Evolutionary conservation across 2,888 invertebrate genomes (phyloP).

Genomic region (Exephanes ischioxanthus): DNA sequence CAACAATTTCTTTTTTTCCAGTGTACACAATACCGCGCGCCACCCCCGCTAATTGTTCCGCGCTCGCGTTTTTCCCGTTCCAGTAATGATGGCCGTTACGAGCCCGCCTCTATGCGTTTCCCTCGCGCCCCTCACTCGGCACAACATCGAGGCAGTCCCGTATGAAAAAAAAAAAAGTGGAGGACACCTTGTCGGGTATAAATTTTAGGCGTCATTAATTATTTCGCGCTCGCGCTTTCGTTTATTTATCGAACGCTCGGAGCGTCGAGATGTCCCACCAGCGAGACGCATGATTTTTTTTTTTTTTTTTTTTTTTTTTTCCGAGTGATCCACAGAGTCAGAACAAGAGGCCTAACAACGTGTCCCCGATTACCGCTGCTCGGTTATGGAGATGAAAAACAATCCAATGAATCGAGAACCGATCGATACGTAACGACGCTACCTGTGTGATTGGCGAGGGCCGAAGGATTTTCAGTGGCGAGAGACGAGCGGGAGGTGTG

Average conservation of each 20-base stretch:
- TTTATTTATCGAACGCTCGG: slow-evolving; percentile 54
- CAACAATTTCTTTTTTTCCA: too few relatives aligned
- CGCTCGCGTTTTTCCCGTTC: neutral
- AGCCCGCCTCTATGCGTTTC: neutral
- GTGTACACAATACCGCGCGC: neutral
- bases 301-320: slow-evolving; percentile 9
- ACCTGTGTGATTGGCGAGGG: neutral
- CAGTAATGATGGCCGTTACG: slow-evolving; percentile 20
- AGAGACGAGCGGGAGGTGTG: neutral
- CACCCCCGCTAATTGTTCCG: slow-evolving; percentile 41
- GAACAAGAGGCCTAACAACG: neutral
- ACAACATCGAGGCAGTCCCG: neutral
- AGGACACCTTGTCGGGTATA: slow-evolving; percentile 17
- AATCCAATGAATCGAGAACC: neutral
- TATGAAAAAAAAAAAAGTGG: slow-evolving; percentile 29
- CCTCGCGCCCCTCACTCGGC: neutral
- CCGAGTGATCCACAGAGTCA: neutral
- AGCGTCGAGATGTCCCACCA: neutral
- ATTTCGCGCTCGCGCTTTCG: slow-evolving; percentile 45
- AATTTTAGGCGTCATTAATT: slow-evolving; percentile 55
- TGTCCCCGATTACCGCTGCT: neutral
- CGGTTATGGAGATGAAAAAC: neutral
- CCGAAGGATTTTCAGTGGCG: neutral
- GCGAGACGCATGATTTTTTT: slow-evolving; percentile 18
- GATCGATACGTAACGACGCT: neutral